A percentile compares a stretch with the other conserved stretches of the same genome.
These are phyloP conservation scores for Eilema griseolum DNA, from an alignment of 2,888 invertebrate species.

Conservation along the genomic window DNA sequence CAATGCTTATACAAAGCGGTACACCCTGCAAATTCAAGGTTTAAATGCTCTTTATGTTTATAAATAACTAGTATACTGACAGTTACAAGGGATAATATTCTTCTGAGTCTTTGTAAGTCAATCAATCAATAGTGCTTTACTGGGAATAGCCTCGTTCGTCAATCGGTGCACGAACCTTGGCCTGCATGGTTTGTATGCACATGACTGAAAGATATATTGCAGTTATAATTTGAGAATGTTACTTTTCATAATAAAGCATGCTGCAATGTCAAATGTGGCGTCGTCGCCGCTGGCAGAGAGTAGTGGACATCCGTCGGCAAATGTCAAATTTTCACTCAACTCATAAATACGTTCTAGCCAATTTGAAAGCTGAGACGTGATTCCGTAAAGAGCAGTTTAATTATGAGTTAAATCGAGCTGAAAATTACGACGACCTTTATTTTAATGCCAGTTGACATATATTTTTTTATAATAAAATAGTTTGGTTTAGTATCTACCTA, in stretches of 20 bases:
- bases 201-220: constrained; percentile 64
- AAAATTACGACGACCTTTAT: constrained; percentile 9
- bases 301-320: constrained; percentile 51
- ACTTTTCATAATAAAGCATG: constrained; percentile 63
- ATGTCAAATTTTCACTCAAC: constrained; percentile 53
- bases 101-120: constrained; percentile 39
- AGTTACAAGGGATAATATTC: constrained; percentile 22
- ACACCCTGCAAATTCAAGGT: constrained; percentile 29
- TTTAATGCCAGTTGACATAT: neutral
- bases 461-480: neutral
- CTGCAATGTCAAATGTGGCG: constrained; percentile 61
- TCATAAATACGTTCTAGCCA: constrained; percentile 56
- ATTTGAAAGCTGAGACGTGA: constrained; percentile 44
- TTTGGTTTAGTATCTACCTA: too few species aligned
- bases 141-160: constrained; percentile 67
- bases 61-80: constrained; percentile 41
- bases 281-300: constrained; percentile 54
- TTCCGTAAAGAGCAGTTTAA: constrained; percentile 33
- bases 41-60: constrained; percentile 29
- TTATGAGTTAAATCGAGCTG: constrained; percentile 28
- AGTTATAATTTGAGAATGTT: constrained; percentile 61
- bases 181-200: constrained; percentile 63
- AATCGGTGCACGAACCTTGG: constrained; percentile 66
- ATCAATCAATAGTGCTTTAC: constrained; percentile 51
- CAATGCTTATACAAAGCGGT: neutral